Evolutionary conservation across 2,888 invertebrate genomes (phyloP).

Genomic region (Boloria selene): DNA sequence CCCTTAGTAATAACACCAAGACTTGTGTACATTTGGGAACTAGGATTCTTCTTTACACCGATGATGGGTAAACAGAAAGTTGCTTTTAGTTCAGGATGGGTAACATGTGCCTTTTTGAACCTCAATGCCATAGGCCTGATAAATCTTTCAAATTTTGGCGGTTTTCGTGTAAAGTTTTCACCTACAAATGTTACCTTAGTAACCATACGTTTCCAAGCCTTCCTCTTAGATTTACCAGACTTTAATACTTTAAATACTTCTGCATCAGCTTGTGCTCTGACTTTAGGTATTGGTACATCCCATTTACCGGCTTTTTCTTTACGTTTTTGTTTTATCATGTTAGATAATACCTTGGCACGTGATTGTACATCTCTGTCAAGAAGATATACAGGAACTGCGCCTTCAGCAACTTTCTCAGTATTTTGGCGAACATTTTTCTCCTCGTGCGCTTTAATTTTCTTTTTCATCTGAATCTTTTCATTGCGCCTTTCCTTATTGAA

Average conservation of each 20-base stretch:
- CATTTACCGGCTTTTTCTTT: conserved; percentile 99
- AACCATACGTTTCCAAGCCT: conserved; percentile 99
- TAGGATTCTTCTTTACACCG: conserved; percentile 99
- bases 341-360: conserved; percentile 96
- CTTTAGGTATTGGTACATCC: conserved; percentile 99
- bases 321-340: conserved; percentile 99
- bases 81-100: conserved; percentile 99
- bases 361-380: conserved; percentile 97
- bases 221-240: conserved; percentile 95
- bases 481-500: conserved; percentile 97
- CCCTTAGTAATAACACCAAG: conserved; percentile 99
- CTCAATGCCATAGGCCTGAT: conserved; percentile 98
- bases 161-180: conserved; percentile 98
- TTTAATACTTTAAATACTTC: conserved; percentile 97
- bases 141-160: conserved; percentile 99
- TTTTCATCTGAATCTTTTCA: conserved; percentile 99
- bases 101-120: conserved; percentile 99
- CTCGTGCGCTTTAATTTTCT: conserved; percentile 98
- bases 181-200: conserved; percentile 99
- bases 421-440: conserved; percentile 95
- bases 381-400: conserved; percentile 97
- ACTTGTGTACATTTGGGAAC: conserved; percentile 97
- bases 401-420: conserved; percentile 92
- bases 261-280: conserved; percentile 96
- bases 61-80: conserved; percentile 98